Evolutionary conservation across 2,797 vertebrate species (phyloP).

Genomic region (Chaetophractus vellerosus): DNA sequence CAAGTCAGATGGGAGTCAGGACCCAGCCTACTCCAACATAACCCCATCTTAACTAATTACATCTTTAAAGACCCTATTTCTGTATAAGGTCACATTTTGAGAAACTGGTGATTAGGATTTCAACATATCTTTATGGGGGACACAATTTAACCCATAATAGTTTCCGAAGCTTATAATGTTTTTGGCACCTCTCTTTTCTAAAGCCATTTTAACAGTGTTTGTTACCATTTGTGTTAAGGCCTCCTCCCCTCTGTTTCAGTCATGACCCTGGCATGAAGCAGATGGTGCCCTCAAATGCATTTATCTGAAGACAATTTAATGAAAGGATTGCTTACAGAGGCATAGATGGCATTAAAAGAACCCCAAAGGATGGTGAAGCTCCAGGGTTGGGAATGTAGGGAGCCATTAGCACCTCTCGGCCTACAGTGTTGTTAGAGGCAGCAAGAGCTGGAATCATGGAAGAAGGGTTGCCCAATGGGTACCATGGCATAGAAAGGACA

Average conservation of each 20-base stretch:
- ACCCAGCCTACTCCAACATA: too few species aligned
- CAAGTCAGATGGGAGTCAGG: too few species aligned
- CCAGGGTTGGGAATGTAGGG: not conserved
- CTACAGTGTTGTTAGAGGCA: not conserved
- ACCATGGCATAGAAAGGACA: not conserved
- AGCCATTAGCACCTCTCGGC: not conserved
- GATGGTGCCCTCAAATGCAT: not conserved
- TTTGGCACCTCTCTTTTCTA: conserved; percentile 19
- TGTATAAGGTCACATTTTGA: too few species aligned
- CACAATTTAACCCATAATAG: too few species aligned
- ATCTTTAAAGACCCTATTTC: too few species aligned
- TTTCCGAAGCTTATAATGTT: conserved; percentile 14
- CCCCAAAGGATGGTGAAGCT: not conserved
- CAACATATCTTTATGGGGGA: too few species aligned
- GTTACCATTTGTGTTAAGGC: not conserved
- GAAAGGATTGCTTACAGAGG: not conserved
- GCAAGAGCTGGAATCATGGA: not conserved
- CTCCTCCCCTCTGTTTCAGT: not conserved
- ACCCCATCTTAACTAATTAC: too few species aligned
- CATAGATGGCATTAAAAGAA: not conserved
- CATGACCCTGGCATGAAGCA: conserved; percentile 1
- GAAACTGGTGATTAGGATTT: too few species aligned
- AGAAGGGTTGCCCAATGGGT: not conserved
- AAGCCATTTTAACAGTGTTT: not conserved
- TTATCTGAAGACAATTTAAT: conserved; percentile 1